Evolutionary conservation across 2,113 vertebrate genomes (phyloP), one percentile per base, ranked within the genome.

Genomic region (Anthoscopus minutus): DNA sequence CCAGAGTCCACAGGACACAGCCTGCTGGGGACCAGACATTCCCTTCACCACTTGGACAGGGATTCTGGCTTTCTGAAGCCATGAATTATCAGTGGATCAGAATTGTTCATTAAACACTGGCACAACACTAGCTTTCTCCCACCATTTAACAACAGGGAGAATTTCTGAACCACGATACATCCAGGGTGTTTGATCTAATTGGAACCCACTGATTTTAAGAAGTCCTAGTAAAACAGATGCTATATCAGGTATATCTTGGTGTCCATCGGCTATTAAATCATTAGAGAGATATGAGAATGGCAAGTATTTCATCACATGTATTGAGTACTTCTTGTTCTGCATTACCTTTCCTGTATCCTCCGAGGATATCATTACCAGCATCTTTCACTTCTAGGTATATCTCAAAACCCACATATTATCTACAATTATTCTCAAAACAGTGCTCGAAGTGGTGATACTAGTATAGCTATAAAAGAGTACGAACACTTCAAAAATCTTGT

Each of bases 1-100:
- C 3, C 0, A 22, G 35, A 18, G 4, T 25, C 30, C 8, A 2
- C 5, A 9, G n/a, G 28, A 30, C 54, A 38, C 7, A 2, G 3
- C 15, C 20, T 48, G 66, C 15, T 47, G 60, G 24, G 42, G 22
- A 67, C 27, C 23, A 54, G 58, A 37, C 38, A 2, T 40, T n/a
- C 13, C 15, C 19, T 23, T 51, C 1, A 0, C 18, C 16, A 20
- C 35, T 18, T 8, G 71, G 5, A 38, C 48, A 16, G 22, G 18
- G 30, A 31, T 47, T 28, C 35, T 15, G 7, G 19, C 24, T n/a
- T 16, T 2, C 4, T 17, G 6, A n/a, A n/a, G n/a, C n/a, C n/a
- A n/a, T n/a, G n/a, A n/a, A n/a, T n/a, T n/a, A n/a, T n/a, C n/a
- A n/a, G n/a, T n/a, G n/a, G n/a, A n/a, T n/a, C 13, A 14, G 12